Conservation (phyloP, 2,888 invertebrate species). For the Nebria brevicollis region DNA sequence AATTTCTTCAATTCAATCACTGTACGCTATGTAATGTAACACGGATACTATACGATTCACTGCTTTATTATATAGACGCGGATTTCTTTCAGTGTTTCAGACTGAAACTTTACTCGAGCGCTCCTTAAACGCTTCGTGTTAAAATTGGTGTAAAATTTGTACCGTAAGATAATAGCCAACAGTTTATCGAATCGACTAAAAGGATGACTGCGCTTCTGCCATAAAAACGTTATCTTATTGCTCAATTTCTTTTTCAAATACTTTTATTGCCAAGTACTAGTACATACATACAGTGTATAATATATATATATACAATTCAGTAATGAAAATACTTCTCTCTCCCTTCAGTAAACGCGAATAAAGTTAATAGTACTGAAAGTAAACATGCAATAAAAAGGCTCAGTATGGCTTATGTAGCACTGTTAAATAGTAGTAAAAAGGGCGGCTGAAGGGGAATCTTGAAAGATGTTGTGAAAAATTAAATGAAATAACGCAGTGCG, state of each 20-base stretch:
- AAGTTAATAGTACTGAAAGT: conserved; percentile 57
- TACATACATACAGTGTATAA: too few species aligned
- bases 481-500: too few species aligned
- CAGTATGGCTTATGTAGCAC: conserved; percentile 58
- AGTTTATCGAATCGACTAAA: conserved; percentile 47
- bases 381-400: conserved; percentile 61
- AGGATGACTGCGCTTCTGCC: not conserved
- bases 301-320: too few species aligned
- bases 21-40: conserved; percentile 55
- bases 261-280: too few species aligned
- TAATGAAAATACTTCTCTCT: too few species aligned
- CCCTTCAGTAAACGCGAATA: too few species aligned
- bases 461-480: too few species aligned
- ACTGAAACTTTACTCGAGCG: conserved; percentile 38
- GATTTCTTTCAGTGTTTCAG: conserved; percentile 56
- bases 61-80: conserved; percentile 50
- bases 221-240: too few species aligned
- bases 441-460: conserved; percentile 31
- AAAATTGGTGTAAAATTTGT: conserved; percentile 63
- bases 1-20: conserved; percentile 61
- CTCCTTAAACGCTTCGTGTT: conserved; percentile 58
- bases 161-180: conserved; percentile 58
- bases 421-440: conserved; percentile 63
- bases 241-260: too few species aligned
- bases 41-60: conserved; percentile 48